Conservation (phyloP, 2,888 invertebrate genomes). For the Sinelater perroti region DNA sequence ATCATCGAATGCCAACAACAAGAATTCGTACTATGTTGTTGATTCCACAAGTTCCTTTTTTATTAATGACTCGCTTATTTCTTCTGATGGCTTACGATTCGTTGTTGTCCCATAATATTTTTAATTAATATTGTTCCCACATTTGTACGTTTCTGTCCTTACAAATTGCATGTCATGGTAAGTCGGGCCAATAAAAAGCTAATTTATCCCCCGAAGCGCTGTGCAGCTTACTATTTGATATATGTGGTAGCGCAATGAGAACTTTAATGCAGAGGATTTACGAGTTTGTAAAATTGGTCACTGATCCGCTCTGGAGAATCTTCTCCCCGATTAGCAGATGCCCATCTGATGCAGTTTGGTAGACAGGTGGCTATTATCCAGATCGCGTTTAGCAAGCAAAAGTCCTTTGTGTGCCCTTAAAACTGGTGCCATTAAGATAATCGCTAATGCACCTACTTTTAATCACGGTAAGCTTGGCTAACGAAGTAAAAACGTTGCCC, state of each 20-base stretch:
- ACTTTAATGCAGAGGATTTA: constrained; percentile 2
- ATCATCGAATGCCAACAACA: constrained; percentile 16
- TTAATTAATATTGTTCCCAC: too few species aligned
- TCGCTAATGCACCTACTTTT: constrained; percentile 12
- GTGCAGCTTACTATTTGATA: neutral
- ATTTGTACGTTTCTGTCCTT: too few species aligned
- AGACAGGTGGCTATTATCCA: constrained; percentile 16
- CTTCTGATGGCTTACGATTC: neutral
- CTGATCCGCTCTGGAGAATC: constrained; percentile 14
- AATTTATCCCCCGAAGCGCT: neutral
- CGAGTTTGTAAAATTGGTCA: constrained; percentile 19
- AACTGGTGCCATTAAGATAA: constrained; percentile 21
- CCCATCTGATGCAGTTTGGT: constrained; percentile 13
- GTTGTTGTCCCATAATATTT: too few species aligned
- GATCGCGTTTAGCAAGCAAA: constrained; percentile 1
- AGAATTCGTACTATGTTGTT: constrained; percentile 19
- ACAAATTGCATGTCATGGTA: too few species aligned
- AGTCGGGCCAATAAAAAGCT: too few species aligned
- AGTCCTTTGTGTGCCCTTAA: constrained; percentile 22
- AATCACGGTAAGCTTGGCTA: constrained; percentile 20
- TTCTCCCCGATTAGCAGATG: constrained; percentile 3
- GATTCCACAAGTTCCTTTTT: constrained; percentile 3
- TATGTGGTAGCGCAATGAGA: constrained; percentile 1
- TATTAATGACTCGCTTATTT: constrained; percentile 7
- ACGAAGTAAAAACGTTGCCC: constrained; percentile 11